Percentiles rank a stretch among this genome's conserved stretches.
Conservation (phyloP, 2,888 invertebrate species). For the Drosophila suboccidentalis region DNA sequence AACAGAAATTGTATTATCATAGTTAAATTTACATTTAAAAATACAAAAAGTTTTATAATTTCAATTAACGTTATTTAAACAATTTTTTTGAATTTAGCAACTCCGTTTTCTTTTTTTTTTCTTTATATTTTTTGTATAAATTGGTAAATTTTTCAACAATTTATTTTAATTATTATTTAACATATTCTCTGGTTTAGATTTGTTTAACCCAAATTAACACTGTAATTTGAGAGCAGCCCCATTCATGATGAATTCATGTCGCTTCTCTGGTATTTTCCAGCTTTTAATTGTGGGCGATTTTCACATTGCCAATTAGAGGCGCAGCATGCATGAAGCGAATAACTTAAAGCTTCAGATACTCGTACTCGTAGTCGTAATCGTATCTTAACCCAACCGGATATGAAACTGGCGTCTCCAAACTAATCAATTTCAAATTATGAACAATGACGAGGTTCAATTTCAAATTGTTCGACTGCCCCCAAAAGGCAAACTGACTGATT, state of each 20-base stretch:
- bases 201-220: background rate
- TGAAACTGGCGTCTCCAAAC: constrained; percentile 45
- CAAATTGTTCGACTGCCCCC: constrained; percentile 42
- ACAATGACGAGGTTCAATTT: constrained; percentile 53
- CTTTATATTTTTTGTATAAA: background rate
- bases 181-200: background rate
- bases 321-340: constrained; percentile 48
- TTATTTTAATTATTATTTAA: background rate
- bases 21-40: no score
- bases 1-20: no score
- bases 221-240: constrained; percentile 7
- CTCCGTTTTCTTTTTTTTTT: no score
- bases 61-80: no score
- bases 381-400: constrained; percentile 65
- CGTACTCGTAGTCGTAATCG: constrained; percentile 1
- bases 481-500: constrained; percentile 41
- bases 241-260: constrained; percentile 38
- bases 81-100: no score
- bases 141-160: background rate
- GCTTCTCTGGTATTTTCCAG: constrained; percentile 51
- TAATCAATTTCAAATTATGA: constrained; percentile 73
- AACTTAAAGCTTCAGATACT: constrained; percentile 14
- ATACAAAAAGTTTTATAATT: no score
- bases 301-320: constrained; percentile 58
- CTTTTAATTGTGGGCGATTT: constrained; percentile 65